Evolutionary conservation across 1,140 invertebrate species (phyloP).

Genomic region (Odontomachus brunneus): DNA sequence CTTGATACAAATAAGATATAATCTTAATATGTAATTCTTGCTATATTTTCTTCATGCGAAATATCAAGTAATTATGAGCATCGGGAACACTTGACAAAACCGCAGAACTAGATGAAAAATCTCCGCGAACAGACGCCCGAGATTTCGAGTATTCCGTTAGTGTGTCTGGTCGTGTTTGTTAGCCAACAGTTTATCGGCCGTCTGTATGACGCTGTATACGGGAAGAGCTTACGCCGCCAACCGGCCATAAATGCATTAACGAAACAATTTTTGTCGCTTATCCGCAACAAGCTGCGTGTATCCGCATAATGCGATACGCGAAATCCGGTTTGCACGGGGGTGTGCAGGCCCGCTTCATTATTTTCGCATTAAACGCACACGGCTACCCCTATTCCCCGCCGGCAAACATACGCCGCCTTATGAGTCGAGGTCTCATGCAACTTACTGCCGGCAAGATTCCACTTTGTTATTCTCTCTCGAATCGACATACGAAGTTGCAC

Average conservation of each 20-base stretch:
- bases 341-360: conserved; percentile 24
- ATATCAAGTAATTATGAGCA: too few species aligned
- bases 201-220: too few species aligned
- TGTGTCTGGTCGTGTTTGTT: too few species aligned
- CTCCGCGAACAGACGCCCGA: too few species aligned
- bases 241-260: not conserved
- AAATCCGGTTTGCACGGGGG: conserved; percentile 16
- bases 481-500: conserved; percentile 10
- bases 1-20: too few species aligned
- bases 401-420: conserved; percentile 34
- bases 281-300: not conserved
- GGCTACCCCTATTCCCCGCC: conserved; percentile 26
- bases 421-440: conserved; percentile 23
- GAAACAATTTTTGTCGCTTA: not conserved
- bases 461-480: conserved; percentile 32
- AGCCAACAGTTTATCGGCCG: too few species aligned
- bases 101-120: too few species aligned
- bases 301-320: conserved; percentile 7
- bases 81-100: too few species aligned
- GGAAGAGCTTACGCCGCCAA: not conserved
- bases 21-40: too few species aligned
- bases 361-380: conserved; percentile 30
- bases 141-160: too few species aligned
- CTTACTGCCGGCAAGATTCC: conserved; percentile 8
- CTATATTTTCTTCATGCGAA: too few species aligned